Base-by-base conservation (phyloP, 2,888 invertebrate genomes). In the Dynastes tityus region DNA sequence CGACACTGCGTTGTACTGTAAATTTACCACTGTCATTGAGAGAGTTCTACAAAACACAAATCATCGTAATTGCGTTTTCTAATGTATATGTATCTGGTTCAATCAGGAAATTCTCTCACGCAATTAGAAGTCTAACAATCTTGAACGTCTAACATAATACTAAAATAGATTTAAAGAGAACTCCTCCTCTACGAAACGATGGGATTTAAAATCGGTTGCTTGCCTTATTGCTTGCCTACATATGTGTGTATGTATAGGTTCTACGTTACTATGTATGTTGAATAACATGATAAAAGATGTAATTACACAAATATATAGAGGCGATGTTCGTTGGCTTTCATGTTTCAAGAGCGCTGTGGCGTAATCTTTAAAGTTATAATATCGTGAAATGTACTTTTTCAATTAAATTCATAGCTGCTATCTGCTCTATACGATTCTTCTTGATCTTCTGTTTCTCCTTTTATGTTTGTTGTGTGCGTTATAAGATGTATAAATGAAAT, bases 351-450 rank as follows among this genome's bases (percentile, higher is more conserved):
- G 40, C 64, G 64, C 16, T 8, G 16, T 37, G 64, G 64, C 64
- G 64, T 64, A 64, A 64, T n/a, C 64, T 63, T 64, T 64, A 64
- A 22, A 32, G 40, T 40, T 64, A 64, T 40, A 64, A 64, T 40
- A 64, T 32, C 37, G 64, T 64, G 64, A 64, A 64, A 64, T 37
- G 64, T 13, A 64, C 40, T 64, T 64, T 64, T 64, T 64, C 64
- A 64, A 64, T 64, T 64, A 64, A 64, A 64, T 64, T 64, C 32
- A 64, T 64, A 64, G 64, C 32, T 32, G 32, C 64, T 64, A 64
- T 64, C 64, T 63, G 32, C 63, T 63, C 11, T 63, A 29, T 63
- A 29, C 32, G 29, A 3, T 29, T 32, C 3, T 22, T 61, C 61
- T 11, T 40, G n/a, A n/a, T 64, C 37, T 40, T 64, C 40, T 40